These are phyloP conservation scores for Dicyrtoma fusca DNA, from an alignment of 2,888 invertebrate genomes.

Conservation along the genomic window DNA sequence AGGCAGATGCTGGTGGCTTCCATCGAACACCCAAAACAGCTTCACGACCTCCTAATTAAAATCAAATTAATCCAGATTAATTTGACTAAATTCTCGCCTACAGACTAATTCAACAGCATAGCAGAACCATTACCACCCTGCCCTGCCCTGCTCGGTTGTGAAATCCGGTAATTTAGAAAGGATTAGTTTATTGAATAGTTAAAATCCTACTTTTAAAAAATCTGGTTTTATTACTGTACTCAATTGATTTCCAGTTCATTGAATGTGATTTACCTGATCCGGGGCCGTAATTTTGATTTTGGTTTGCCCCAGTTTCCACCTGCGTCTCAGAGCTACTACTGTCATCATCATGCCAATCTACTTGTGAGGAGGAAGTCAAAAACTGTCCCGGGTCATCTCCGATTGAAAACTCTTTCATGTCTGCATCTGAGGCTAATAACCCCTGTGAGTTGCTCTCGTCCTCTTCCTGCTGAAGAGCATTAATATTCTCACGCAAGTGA, in stretches of 20 bases:
- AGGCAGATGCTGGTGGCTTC: conserved; percentile 21
- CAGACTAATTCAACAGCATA: too few species aligned
- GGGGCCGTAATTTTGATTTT: too few species aligned
- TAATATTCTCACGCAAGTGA: conserved; percentile 39
- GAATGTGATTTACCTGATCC: not conserved
- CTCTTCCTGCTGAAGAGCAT: conserved; percentile 34
- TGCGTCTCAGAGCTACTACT: not conserved
- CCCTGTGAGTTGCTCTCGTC: conserved; percentile 11
- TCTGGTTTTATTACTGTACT: too few species aligned
- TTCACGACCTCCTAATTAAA: not conserved
- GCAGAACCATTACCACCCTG: too few species aligned
- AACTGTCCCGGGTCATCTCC: too few species aligned
- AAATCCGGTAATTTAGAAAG: too few species aligned
- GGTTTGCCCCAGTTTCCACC: too few species aligned
- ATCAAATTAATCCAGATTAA: conserved; percentile 1
- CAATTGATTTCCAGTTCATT: not conserved
- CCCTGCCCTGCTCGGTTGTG: too few species aligned
- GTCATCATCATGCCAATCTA: conserved; percentile 20
- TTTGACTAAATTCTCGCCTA: too few species aligned
- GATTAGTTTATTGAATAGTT: too few species aligned
- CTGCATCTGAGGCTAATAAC: not conserved
- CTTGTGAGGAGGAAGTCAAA: not conserved
- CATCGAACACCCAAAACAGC: not conserved
- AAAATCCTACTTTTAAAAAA: too few species aligned
- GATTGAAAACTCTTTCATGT: too few species aligned